Percentiles rank a stretch among this genome's conserved stretches.
These are phyloP conservation scores for Leistus spinibarbis DNA, from an alignment of 2,888 invertebrate genomes.

Conservation along the genomic window DNA sequence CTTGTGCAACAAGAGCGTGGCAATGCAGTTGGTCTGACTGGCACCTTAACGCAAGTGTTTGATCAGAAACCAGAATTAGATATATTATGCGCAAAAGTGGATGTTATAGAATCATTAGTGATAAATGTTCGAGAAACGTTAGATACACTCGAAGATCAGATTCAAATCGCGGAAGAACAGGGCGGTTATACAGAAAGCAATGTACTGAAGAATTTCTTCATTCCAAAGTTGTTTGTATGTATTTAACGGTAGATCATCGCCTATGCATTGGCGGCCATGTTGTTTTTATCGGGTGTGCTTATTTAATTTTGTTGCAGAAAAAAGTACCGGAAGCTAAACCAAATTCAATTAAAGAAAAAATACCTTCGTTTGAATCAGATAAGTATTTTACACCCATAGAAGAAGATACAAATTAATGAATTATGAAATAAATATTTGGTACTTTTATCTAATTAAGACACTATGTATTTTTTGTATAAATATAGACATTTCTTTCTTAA, in stretches of 20 bases:
- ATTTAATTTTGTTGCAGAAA: conserved; percentile 14
- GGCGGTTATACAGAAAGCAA: conserved; percentile 63
- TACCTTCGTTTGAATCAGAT: conserved; percentile 19
- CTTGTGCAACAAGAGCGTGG: conserved; percentile 60
- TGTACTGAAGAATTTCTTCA: conserved; percentile 64
- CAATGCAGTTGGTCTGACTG: conserved; percentile 58
- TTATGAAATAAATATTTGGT: too few species aligned
- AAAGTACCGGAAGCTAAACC: conserved; percentile 21
- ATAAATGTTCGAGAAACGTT: conserved; percentile 62
- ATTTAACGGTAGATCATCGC: too few species aligned
- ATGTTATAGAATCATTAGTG: conserved; percentile 63
- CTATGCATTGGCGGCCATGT: neutral
- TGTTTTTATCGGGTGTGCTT: neutral
- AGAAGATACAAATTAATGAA: neutral
- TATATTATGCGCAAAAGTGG: conserved; percentile 62
- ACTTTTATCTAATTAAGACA: too few species aligned
- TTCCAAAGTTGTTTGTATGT: conserved; percentile 61
- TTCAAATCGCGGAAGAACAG: conserved; percentile 66
- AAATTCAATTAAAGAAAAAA: neutral
- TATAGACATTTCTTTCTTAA: too few species aligned
- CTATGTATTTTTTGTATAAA: too few species aligned
- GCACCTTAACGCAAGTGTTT: conserved; percentile 59
- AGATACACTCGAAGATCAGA: conserved; percentile 61
- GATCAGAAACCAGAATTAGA: conserved; percentile 62
- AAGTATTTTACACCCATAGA: conserved; percentile 19